Percentiles rank a stretch among this genome's conserved stretches.
phyloP scores from a whole-genome alignment of 1,140 invertebrate species.

The Brachionus sp. region DNA sequence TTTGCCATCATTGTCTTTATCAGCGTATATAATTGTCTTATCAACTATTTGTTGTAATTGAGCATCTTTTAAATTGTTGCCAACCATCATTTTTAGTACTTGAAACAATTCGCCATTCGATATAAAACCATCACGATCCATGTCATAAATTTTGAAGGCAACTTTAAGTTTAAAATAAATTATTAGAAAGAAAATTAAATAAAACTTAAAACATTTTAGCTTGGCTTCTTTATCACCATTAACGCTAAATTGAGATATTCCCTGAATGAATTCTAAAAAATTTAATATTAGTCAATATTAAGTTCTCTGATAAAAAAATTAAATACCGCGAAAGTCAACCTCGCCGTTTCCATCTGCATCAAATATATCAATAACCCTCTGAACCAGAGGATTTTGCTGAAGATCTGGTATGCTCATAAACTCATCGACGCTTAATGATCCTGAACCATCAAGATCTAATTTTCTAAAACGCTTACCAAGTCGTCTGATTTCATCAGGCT shows the following conservation, averaged over 20 bases:
- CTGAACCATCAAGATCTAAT: constrained; percentile 93
- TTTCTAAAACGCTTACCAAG: constrained; percentile 95
- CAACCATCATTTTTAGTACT: constrained; percentile 97
- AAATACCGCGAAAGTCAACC: constrained; percentile 79
- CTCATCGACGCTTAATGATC: constrained; percentile 92
- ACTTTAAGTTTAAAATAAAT: constrained; percentile 59
- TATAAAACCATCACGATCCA: constrained; percentile 98
- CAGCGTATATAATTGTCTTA: constrained; percentile 61
- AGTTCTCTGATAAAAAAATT: neutral
- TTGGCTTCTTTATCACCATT: constrained; percentile 98
- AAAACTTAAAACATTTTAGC: constrained; percentile 68
- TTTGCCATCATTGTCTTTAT: constrained; percentile 60
- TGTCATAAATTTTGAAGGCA: constrained; percentile 98
- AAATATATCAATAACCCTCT: constrained; percentile 97
- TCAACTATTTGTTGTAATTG: constrained; percentile 62
- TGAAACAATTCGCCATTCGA: constrained; percentile 97
- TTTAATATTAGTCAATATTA: neutral
- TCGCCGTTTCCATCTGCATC: constrained; percentile 97
- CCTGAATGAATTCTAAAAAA: constrained; percentile 89
- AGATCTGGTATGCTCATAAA: constrained; percentile 97
- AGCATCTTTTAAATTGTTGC: constrained; percentile 60
- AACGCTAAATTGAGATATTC: constrained; percentile 96
- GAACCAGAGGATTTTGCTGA: constrained; percentile 95
- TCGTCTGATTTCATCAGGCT: constrained; percentile 94
- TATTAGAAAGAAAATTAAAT: neutral